Evolutionary conservation across 2,888 invertebrate genomes (phyloP).

Genomic region (Sabellastarte sp.): DNA sequence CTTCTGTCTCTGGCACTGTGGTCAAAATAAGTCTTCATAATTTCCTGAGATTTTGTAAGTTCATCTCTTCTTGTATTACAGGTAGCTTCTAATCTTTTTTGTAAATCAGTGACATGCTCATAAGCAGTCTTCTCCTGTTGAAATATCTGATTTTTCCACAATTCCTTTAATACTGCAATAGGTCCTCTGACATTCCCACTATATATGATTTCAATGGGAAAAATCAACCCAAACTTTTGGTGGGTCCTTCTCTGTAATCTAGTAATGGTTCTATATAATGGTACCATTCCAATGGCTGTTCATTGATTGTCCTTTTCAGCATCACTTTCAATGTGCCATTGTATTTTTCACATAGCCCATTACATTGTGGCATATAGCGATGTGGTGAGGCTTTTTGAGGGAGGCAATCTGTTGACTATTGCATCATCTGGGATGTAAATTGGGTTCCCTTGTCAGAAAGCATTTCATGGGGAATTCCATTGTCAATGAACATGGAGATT

Average conservation of each 20-base stretch:
- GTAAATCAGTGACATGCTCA: conserved; percentile 25
- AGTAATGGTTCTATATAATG: conserved; percentile 4
- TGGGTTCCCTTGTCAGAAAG: conserved; percentile 18
- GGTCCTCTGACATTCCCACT: conserved; percentile 7
- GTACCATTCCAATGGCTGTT: conserved; percentile 10
- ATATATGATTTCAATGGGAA: conserved; percentile 11
- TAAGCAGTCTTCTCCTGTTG: conserved; percentile 3
- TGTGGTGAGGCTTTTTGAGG: too few species aligned
- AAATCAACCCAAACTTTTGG: conserved; percentile 5
- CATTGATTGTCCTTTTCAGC: not conserved
- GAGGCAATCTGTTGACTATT: too few species aligned
- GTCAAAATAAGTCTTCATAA: conserved; percentile 22
- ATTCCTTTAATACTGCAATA: conserved; percentile 3
- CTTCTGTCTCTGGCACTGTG: conserved; percentile 9
- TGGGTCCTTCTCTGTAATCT: conserved; percentile 8
- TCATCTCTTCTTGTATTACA: conserved; percentile 20
- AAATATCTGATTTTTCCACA: not conserved
- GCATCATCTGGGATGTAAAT: conserved; percentile 26
- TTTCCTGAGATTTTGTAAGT: not conserved
- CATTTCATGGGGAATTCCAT: conserved; percentile 27
- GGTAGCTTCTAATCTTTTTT: conserved; percentile 22
- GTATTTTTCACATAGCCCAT: conserved; percentile 20
- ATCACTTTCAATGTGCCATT: conserved; percentile 19
- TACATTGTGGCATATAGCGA: conserved; percentile 12
- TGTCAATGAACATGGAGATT: conserved; percentile 19